Percentiles rank a stretch among this genome's conserved stretches.
phyloP scores from a whole-genome alignment of 1,140 invertebrate genomes.

The Babylonia areolata region DNA sequence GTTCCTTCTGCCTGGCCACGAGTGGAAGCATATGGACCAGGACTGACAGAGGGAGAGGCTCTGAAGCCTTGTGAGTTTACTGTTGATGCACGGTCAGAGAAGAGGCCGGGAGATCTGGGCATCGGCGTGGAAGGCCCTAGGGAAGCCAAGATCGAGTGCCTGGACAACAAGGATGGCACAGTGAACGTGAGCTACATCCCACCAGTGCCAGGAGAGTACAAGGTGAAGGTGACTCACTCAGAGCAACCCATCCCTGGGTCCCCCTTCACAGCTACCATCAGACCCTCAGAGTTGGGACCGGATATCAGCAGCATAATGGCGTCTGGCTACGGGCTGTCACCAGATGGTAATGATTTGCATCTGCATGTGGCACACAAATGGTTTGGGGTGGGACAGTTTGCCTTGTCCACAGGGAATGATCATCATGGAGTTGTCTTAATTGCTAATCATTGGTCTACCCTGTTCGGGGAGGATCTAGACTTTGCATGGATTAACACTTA shows the following conservation, averaged over 20 bases:
- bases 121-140: slow-evolving; percentile 90
- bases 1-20: slow-evolving; percentile 54
- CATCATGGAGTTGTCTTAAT: not conserved
- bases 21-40: slow-evolving; percentile 85
- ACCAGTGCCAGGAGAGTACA: slow-evolving; percentile 87
- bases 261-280: slow-evolving; percentile 93
- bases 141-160: slow-evolving; percentile 88
- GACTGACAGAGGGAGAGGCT: slow-evolving; percentile 82
- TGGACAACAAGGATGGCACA: slow-evolving; percentile 89
- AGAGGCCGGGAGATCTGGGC: slow-evolving; percentile 83
- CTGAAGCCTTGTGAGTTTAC: slow-evolving; percentile 86
- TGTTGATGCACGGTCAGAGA: slow-evolving; percentile 65
- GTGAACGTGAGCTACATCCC: slow-evolving; percentile 89
- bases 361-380: not conserved
- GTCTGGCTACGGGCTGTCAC: slow-evolving; percentile 86
- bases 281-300: slow-evolving; percentile 80
- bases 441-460: not conserved
- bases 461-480: not conserved
- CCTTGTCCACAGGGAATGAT: not conserved
- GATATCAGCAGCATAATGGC: slow-evolving; percentile 77
- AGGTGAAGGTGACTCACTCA: slow-evolving; percentile 94
- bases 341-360: slow-evolving; percentile 79
- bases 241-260: slow-evolving; percentile 97
- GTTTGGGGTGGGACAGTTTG: not conserved
- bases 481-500: not conserved